A percentile compares a stretch with the other conserved stretches of the same genome.
phyloP scores from a whole-genome alignment of 2,113 vertebrate genomes.

The Anguilla japonica region DNA sequence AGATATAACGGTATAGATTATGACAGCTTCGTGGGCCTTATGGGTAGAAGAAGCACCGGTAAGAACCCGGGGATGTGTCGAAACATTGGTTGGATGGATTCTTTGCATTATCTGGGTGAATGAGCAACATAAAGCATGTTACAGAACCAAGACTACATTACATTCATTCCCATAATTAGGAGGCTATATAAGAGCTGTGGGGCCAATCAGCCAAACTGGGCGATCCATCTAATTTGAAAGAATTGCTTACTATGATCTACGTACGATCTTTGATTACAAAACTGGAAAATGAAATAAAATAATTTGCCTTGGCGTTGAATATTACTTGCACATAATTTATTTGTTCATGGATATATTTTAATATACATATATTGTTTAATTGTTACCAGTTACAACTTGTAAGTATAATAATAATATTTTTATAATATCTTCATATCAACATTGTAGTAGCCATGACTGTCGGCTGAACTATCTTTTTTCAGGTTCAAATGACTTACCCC shows the following conservation, averaged over 20 bases:
- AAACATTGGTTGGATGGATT: not conserved
- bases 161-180: not conserved
- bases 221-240: not conserved
- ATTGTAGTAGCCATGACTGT: too few species aligned
- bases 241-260: not conserved
- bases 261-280: too few species aligned
- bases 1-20: slow-evolving; percentile 53
- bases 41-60: slow-evolving; percentile 61
- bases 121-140: not conserved
- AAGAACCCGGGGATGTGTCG: slow-evolving; percentile 24
- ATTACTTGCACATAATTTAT: too few species aligned
- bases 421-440: too few species aligned
- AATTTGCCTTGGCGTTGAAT: too few species aligned
- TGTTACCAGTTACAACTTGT: too few species aligned
- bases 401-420: too few species aligned
- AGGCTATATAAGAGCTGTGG: not conserved
- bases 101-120: not conserved
- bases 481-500: slow-evolving; percentile 19
- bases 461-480: not conserved
- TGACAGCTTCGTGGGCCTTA: slow-evolving; percentile 60
- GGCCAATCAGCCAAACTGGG: not conserved
- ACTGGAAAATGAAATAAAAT: too few species aligned
- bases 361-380: too few species aligned
- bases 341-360: too few species aligned
- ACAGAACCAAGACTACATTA: not conserved